phyloP scores from a whole-genome alignment of 2,113 vertebrate species.

The Hippocampus abdominalis region DNA sequence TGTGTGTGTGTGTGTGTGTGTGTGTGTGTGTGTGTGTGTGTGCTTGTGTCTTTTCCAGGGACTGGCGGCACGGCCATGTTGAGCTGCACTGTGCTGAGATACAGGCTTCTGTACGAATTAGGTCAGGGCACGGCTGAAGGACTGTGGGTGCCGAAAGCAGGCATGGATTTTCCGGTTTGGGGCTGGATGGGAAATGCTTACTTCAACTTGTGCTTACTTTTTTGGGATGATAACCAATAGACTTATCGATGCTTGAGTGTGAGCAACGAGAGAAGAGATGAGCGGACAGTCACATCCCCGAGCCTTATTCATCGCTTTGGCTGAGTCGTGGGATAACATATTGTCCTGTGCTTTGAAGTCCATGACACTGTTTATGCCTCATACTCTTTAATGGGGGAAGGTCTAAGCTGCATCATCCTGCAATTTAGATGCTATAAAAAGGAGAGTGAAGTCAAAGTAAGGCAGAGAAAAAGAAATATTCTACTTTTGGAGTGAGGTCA shows the following conservation, averaged over 20 bases:
- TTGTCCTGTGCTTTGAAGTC: conserved; percentile 24
- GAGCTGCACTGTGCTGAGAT: conserved; percentile 56
- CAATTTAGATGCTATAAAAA: conserved; percentile 20
- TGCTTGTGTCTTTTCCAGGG: conserved; percentile 38
- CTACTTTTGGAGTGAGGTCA: background rate
- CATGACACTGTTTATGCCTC: conserved; percentile 1
- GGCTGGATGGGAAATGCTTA: conserved; percentile 24
- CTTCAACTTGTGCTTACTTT: conserved; percentile 12
- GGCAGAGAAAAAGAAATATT: background rate
- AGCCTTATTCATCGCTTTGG: conserved; percentile 16
- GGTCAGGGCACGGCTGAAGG: conserved; percentile 64
- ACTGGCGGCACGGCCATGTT: conserved; percentile 51
- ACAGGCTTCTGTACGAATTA: conserved; percentile 57
- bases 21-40: conserved; percentile 20
- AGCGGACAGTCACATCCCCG: background rate
- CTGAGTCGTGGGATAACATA: conserved; percentile 23
- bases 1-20: conserved; percentile 26
- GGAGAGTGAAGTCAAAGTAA: conserved; percentile 1
- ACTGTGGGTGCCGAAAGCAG: conserved; percentile 46
- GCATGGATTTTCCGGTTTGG: conserved; percentile 39
- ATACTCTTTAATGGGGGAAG: conserved; percentile 12
- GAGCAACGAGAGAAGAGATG: background rate
- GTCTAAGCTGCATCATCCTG: conserved; percentile 16
- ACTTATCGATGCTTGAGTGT: background rate
- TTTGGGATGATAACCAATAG: background rate